Percentiles rank a stretch among this genome's conserved stretches.
phyloP scores from a whole-genome alignment of 2,113 vertebrate species.

The Otis tarda region DNA sequence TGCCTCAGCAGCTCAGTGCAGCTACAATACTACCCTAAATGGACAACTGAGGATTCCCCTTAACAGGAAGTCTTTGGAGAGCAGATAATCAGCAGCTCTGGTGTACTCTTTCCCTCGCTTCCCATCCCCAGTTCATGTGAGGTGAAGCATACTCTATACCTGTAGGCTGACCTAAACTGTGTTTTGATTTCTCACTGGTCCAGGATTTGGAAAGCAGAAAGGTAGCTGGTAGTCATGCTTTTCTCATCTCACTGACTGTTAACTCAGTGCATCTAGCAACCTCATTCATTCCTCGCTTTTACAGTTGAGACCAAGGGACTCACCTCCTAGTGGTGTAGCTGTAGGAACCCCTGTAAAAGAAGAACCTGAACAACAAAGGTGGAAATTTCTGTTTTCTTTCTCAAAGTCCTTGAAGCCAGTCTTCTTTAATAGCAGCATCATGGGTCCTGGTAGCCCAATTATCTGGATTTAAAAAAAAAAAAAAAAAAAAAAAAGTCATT shows the following conservation, averaged over 20 bases:
- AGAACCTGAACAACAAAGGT: background rate
- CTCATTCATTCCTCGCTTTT: background rate
- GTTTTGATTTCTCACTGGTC: background rate
- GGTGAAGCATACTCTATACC: background rate
- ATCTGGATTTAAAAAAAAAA: background rate
- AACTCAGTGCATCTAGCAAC: background rate
- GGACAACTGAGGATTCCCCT: slow-evolving; percentile 32
- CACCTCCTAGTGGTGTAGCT: background rate
- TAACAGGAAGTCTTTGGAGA: background rate
- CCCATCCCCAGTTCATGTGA: background rate
- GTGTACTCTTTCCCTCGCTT: background rate
- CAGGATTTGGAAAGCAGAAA: background rate
- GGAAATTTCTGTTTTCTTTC: background rate
- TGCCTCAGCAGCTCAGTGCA: slow-evolving; percentile 9
- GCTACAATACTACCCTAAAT: slow-evolving; percentile 40
- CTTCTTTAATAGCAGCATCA: background rate
- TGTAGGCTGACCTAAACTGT: background rate
- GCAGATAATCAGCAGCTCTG: background rate
- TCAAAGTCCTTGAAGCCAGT: background rate
- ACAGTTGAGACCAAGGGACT: background rate
- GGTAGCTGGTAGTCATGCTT: background rate
- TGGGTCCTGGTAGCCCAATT: background rate
- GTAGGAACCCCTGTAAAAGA: background rate
- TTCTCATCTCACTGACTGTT: background rate
- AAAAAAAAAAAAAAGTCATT: background rate